Percentiles rank a stretch among this genome's conserved stretches.
Conservation (phyloP, 2,888 invertebrate genomes). For the Rhodophaea formosa region DNA sequence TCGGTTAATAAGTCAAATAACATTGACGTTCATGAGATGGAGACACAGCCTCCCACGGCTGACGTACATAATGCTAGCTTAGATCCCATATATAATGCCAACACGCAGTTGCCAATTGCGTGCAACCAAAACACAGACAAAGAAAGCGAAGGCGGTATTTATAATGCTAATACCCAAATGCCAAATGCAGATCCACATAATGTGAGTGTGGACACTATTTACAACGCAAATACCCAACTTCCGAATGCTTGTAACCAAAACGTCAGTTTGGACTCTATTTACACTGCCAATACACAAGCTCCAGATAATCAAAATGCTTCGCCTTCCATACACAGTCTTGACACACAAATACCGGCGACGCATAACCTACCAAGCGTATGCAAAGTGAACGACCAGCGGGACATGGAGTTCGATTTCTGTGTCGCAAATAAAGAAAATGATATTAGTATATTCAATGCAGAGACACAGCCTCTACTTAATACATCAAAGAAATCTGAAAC, state of each 20-base stretch:
- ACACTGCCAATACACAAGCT: conserved; percentile 24
- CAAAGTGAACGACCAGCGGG: conserved; percentile 49
- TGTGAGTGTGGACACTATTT: conserved; percentile 46
- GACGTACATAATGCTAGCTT: conserved; percentile 31
- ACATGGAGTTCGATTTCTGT: conserved; percentile 51
- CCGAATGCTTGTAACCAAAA: conserved; percentile 20
- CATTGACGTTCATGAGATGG: conserved; percentile 37
- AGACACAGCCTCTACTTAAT: conserved; percentile 38
- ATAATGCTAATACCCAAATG: conserved; percentile 29
- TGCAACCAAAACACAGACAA: background rate
- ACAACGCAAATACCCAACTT: conserved; percentile 24
- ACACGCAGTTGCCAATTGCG: conserved; percentile 14
- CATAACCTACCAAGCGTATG: conserved; percentile 47
- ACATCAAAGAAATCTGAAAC: background rate
- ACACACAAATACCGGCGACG: conserved; percentile 32
- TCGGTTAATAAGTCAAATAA: conserved; percentile 27
- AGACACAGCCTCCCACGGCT: conserved; percentile 47
- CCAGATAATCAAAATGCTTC: conserved; percentile 8
- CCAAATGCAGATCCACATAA: conserved; percentile 29
- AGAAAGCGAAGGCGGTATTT: conserved; percentile 6
- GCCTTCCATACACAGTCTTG: conserved; percentile 24
- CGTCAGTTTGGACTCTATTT: conserved; percentile 46
- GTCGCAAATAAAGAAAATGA: conserved; percentile 50
- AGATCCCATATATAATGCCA: conserved; percentile 43
- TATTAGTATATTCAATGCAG: conserved; percentile 42